Evolutionary conservation across 37 sponge, comb jelly and placozoan species (phyloP).

Genomic region (Ianthella basta): DNA sequence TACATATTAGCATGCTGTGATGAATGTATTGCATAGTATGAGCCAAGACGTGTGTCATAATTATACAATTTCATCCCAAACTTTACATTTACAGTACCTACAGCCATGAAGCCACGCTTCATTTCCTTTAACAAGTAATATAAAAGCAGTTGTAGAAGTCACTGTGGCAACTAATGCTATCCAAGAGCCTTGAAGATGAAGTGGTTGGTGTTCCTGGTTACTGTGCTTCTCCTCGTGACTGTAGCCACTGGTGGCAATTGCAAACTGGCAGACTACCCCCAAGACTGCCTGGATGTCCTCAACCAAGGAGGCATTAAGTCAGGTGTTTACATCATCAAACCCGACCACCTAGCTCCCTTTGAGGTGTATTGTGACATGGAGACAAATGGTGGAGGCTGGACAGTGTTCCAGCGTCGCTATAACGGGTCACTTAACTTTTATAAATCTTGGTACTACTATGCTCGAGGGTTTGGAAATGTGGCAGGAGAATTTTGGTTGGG

Average conservation of each 20-base stretch:
- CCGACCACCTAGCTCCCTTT: slow-evolving; percentile 19
- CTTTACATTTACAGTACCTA: no score
- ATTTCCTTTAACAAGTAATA: not conserved
- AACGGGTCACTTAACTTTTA: slow-evolving; percentile 7
- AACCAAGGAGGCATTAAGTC: slow-evolving; percentile 7
- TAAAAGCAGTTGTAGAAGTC: no score
- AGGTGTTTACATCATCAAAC: slow-evolving; percentile 27
- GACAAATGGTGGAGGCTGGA: slow-evolving; percentile 24
- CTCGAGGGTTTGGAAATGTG: slow-evolving; percentile 12
- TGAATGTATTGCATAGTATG: no score
- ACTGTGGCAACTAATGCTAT: not conserved
- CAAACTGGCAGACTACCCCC: not conserved
- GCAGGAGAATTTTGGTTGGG: slow-evolving; percentile 10
- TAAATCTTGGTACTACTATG: not conserved
- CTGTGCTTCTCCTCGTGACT: no score
- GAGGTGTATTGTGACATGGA: slow-evolving; percentile 23
- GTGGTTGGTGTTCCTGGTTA: no score
- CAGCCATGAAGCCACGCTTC: not conserved
- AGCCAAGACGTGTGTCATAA: no score
- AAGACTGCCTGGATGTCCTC: slow-evolving; percentile 8
- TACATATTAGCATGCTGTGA: no score
- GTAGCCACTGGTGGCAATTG: no score
- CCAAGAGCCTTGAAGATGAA: not conserved
- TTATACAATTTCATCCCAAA: no score
- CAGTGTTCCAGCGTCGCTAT: slow-evolving; percentile 18